These are phyloP conservation scores for Nasonia giraulti DNA, from an alignment of 1,140 invertebrate species.

Conservation along the genomic window DNA sequence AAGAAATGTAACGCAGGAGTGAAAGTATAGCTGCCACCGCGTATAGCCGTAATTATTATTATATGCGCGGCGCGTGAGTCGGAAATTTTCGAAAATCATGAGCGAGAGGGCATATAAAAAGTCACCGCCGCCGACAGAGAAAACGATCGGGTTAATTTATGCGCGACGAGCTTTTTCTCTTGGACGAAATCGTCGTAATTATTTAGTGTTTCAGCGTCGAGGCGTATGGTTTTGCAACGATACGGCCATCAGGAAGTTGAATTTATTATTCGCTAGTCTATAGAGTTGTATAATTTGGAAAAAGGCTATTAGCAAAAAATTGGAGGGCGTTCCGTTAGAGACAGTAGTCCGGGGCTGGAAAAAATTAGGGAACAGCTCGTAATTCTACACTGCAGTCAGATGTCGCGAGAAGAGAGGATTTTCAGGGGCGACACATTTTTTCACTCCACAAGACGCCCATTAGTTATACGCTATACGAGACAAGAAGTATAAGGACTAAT, in stretches of 20 bases:
- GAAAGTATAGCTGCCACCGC: neutral
- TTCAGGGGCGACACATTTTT: constrained; percentile 29
- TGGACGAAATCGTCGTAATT: too few species aligned
- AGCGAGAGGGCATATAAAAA: too few species aligned
- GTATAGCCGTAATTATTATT: neutral
- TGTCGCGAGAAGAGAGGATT: constrained; percentile 2
- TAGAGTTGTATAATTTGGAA: too few species aligned
- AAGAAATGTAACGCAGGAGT: neutral
- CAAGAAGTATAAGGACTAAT: constrained; percentile 23
- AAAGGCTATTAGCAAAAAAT: neutral
- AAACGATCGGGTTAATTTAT: too few species aligned
- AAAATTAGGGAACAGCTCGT: constrained; percentile 4
- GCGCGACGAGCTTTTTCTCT: too few species aligned
- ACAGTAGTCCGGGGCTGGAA: neutral
- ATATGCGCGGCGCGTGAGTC: too few species aligned
- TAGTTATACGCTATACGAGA: neutral
- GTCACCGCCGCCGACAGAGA: too few species aligned
- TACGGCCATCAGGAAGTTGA: too few species aligned
- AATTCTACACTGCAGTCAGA: constrained; percentile 30
- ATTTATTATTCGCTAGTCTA: too few species aligned
- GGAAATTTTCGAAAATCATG: too few species aligned
- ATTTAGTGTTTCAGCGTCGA: too few species aligned
- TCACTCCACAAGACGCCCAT: neutral
- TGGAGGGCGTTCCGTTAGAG: neutral
- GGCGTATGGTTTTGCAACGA: too few species aligned